Conservation (phyloP, 2,113 vertebrate species). For the Anhinga anhinga region DNA sequence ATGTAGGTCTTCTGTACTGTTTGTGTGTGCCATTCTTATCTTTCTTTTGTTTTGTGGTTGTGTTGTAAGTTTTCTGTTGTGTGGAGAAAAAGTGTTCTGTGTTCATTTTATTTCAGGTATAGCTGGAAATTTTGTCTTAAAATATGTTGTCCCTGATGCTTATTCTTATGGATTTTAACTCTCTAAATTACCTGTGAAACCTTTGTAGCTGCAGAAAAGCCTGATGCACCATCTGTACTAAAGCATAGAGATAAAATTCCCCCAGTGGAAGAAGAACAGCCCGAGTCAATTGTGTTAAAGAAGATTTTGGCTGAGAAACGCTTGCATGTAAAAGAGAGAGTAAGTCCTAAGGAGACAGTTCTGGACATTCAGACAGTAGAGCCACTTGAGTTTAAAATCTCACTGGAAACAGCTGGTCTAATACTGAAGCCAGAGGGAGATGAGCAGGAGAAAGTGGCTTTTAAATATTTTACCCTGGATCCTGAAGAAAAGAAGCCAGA, state of each 20-base stretch:
- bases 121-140: conserved; percentile 46
- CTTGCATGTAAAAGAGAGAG: conserved; percentile 55
- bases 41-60: not conserved
- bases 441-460: not conserved
- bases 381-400: conserved; percentile 43
- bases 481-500: conserved; percentile 22
- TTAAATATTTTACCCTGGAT: conserved; percentile 21
- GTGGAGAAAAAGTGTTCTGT: not conserved
- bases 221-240: conserved; percentile 64
- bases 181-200: conserved; percentile 72
- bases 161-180: conserved; percentile 48
- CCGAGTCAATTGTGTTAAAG: conserved; percentile 60
- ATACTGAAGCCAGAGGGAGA: conserved; percentile 33
- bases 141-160: not conserved
- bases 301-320: conserved; percentile 64
- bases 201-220: conserved; percentile 78
- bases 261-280: conserved; percentile 66
- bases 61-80: not conserved
- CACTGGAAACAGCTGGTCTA: conserved; percentile 43
- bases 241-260: conserved; percentile 74
- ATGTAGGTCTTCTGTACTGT: not conserved
- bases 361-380: conserved; percentile 55
- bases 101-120: conserved; percentile 30
- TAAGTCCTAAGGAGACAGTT: conserved; percentile 64
- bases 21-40: not conserved